Percentiles rank a stretch among this genome's conserved stretches.
Conservation (phyloP, 2,888 invertebrate genomes). For the Napeogenes inachia region DNA sequence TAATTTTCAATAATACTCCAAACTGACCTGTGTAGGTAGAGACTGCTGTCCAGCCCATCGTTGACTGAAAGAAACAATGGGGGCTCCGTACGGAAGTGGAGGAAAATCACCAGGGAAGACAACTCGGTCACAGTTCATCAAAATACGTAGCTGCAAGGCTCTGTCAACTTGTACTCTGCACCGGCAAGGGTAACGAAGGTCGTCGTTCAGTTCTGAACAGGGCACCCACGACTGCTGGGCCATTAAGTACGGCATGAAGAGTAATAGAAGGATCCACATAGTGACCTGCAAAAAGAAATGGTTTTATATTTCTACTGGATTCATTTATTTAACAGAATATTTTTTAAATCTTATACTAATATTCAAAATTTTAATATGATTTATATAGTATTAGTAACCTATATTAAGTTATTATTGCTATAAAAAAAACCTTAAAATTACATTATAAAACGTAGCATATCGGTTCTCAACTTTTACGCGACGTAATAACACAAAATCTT, state of each 20-base stretch:
- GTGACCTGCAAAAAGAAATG: slow-evolving; percentile 40
- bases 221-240: slow-evolving; percentile 80
- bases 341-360: neutral
- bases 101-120: slow-evolving; percentile 89
- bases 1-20: slow-evolving; percentile 8
- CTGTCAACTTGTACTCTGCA: slow-evolving; percentile 73
- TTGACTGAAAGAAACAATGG: slow-evolving; percentile 88
- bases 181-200: slow-evolving; percentile 85
- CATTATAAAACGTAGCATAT: neutral
- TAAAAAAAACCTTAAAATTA: neutral
- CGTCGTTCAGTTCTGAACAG: slow-evolving; percentile 86
- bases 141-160: slow-evolving; percentile 71
- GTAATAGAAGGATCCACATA: slow-evolving; percentile 58
- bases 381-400: neutral
- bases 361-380: neutral
- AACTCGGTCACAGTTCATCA: slow-evolving; percentile 89
- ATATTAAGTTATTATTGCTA: neutral
- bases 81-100: slow-evolving; percentile 85
- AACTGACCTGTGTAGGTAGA: slow-evolving; percentile 83
- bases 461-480: neutral
- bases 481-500: slow-evolving; percentile 16
- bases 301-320: neutral
- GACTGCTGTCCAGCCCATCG: slow-evolving; percentile 88
- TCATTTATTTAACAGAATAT: neutral
- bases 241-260: slow-evolving; percentile 47